These are phyloP conservation scores for Stylophora pistillata DNA, from an alignment of 64 coral and sea anemone genomes.

Conservation along the genomic window DNA sequence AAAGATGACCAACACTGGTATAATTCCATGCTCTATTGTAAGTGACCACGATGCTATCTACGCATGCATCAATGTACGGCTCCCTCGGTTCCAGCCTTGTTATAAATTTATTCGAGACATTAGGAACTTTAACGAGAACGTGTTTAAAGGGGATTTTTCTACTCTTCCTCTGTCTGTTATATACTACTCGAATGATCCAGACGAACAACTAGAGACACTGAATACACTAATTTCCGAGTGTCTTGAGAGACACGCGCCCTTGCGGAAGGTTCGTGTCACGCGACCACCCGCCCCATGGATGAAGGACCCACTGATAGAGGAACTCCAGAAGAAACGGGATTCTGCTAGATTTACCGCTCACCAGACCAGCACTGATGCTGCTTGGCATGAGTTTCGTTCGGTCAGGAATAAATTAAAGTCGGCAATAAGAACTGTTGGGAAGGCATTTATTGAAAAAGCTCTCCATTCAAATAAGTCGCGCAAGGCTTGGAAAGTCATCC, in stretches of 20 bases:
- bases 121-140: no score
- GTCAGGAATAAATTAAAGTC: constrained; percentile 57
- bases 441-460: no score
- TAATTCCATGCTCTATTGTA: constrained; percentile 35
- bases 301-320: background rate
- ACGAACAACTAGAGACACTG: constrained; percentile 45
- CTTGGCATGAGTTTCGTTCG: constrained; percentile 37
- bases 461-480: background rate
- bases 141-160: constrained; percentile 34
- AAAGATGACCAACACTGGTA: background rate
- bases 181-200: constrained; percentile 44
- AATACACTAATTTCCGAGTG: constrained; percentile 59
- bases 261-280: constrained; percentile 17
- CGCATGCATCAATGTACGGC: no score
- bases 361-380: constrained; percentile 16
- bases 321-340: constrained; percentile 18
- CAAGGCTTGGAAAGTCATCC: constrained; percentile 50
- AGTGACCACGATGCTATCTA: constrained; percentile 10
- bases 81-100: no score
- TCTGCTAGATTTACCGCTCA: constrained; percentile 51
- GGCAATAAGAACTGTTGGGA: constrained; percentile 2
- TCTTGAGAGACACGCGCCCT: constrained; percentile 51
- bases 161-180: constrained; percentile 29
- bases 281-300: constrained; percentile 60
- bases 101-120: no score